Conservation (phyloP, 2,113 vertebrate species). For the Callospermophilus lateralis region DNA sequence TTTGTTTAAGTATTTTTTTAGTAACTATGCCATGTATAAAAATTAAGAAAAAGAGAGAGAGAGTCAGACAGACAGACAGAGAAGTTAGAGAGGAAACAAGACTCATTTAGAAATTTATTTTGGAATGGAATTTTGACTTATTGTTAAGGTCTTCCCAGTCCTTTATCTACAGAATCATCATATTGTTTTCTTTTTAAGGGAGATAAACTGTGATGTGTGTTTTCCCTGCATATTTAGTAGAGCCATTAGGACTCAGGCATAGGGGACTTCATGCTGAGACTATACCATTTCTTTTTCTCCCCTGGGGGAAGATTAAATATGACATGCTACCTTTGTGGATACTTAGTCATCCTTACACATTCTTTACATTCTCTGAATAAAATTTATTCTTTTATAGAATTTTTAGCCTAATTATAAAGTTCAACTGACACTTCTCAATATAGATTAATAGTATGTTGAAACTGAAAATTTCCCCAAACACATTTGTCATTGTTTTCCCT, state of each 20-base stretch:
- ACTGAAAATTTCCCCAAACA: constrained; percentile 6
- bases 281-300: background rate
- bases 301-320: background rate
- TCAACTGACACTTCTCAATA: background rate
- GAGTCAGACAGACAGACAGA: background rate
- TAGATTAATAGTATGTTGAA: background rate
- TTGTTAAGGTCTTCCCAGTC: background rate
- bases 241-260: background rate
- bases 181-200: background rate
- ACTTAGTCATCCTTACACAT: background rate
- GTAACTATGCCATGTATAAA: background rate
- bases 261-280: background rate
- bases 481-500: background rate
- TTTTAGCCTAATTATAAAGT: constrained; percentile 21
- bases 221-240: background rate
- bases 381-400: background rate
- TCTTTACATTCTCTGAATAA: constrained; percentile 2
- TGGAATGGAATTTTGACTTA: background rate
- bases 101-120: background rate
- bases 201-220: background rate
- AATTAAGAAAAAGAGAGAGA: background rate
- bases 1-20: background rate
- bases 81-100: no score
- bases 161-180: background rate
- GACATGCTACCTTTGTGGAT: background rate